phyloP scores from a whole-genome alignment of 1,140 invertebrate species.

The Orius insidiosus region DNA sequence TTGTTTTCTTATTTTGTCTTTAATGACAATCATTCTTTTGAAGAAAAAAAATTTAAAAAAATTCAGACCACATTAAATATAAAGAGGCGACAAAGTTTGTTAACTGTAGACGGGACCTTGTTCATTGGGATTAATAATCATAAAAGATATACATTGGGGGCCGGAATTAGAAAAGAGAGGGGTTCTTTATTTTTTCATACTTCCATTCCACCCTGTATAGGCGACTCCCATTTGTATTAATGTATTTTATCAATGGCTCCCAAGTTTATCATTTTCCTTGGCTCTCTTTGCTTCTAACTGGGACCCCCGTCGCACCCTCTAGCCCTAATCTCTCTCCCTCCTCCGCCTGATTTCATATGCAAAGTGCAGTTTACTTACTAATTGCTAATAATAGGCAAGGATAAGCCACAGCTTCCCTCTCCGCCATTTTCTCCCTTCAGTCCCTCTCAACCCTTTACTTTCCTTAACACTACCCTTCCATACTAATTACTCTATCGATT shows the following conservation, averaged over 20 bases:
- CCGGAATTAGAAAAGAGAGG: constrained; percentile 21
- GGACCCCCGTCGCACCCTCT: not conserved
- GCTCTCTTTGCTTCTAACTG: constrained; percentile 9
- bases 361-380: constrained; percentile 21
- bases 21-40: too few relatives aligned
- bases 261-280: constrained; percentile 22
- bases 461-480: constrained; percentile 6
- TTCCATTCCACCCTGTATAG: constrained; percentile 21
- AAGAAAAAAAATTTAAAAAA: constrained; percentile 3
- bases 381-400: constrained; percentile 20
- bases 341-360: constrained; percentile 19
- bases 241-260: constrained; percentile 24
- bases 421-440: constrained; percentile 6
- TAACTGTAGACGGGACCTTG: constrained; percentile 14
- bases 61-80: constrained; percentile 17
- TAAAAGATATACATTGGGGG: constrained; percentile 21
- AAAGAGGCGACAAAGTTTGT: constrained; percentile 17
- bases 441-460: constrained; percentile 2
- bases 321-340: constrained; percentile 2
- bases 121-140: constrained; percentile 22
- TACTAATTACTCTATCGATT: constrained; percentile 10
- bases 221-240: constrained; percentile 23
- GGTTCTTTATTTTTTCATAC: constrained; percentile 25
- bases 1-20: too few relatives aligned
- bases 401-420: constrained; percentile 13